These are phyloP conservation scores for Rallus crepitans DNA, from an alignment of 2,797 vertebrate genomes.

Conservation along the genomic window DNA sequence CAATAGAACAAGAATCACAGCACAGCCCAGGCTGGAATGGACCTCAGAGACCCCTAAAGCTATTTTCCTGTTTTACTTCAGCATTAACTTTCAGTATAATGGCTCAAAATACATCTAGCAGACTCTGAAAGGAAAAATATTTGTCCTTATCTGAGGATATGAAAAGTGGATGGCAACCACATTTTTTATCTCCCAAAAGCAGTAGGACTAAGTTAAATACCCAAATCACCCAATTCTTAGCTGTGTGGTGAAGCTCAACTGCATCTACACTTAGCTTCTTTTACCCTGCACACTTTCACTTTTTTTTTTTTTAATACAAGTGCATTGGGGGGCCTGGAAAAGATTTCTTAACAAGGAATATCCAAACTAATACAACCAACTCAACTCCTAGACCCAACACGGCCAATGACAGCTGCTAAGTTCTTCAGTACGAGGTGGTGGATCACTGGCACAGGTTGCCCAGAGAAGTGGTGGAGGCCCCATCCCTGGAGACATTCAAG, in stretches of 20 bases:
- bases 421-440: too few relatives aligned
- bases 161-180: neutral
- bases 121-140: neutral
- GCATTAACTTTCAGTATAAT: neutral
- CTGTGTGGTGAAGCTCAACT: neutral
- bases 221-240: fast-evolving
- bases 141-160: neutral
- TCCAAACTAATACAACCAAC: too few relatives aligned
- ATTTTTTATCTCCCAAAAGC: constrained; percentile 28
- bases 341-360: neutral
- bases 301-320: neutral
- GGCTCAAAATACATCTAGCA: neutral
- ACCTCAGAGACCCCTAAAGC: neutral
- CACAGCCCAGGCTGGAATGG: neutral
- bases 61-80: neutral
- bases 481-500: too few relatives aligned
- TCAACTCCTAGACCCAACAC: neutral
- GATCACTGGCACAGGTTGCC: too few relatives aligned
- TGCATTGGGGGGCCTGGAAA: neutral
- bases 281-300: neutral
- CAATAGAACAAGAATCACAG: neutral
- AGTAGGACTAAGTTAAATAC: neutral
- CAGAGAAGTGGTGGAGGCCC: too few relatives aligned
- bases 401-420: neutral
- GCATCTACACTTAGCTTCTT: neutral